phyloP scores from a whole-genome alignment of 2,113 vertebrate species.

The Brachyhypopomus gauderio region DNA sequence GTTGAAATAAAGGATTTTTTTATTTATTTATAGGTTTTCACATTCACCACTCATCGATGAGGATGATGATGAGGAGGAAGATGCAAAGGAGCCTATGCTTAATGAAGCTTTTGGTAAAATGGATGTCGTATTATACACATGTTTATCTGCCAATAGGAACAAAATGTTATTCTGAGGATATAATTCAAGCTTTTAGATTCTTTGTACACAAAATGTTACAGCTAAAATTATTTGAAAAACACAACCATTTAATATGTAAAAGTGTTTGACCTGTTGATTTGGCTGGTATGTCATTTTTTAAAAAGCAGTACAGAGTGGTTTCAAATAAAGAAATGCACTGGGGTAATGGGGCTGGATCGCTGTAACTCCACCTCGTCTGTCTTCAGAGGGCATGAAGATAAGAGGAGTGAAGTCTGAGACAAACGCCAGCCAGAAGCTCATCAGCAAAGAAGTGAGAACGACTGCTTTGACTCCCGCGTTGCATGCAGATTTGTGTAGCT shows the following conservation, averaged over 20 bases:
- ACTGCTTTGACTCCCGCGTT: neutral
- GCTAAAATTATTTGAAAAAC: too few relatives aligned
- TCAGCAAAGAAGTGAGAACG: conserved; percentile 82
- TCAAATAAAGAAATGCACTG: neutral
- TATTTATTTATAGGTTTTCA: conserved; percentile 87
- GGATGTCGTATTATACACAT: neutral
- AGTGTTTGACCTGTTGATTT: too few relatives aligned
- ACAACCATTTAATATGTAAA: too few relatives aligned
- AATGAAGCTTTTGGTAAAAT: conserved; percentile 91
- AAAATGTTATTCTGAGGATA: neutral
- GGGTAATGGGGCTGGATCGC: neutral
- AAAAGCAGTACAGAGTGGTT: neutral
- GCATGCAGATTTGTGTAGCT: neutral
- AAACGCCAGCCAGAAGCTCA: conserved; percentile 62
- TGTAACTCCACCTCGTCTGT: neutral
- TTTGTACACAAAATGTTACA: too few relatives aligned
- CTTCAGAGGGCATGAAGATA: conserved; percentile 82
- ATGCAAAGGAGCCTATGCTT: conserved; percentile 95
- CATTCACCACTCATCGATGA: conserved; percentile 90
- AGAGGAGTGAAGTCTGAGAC: conserved; percentile 76
- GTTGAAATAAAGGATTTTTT: conserved; percentile 5
- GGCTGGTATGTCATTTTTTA: too few relatives aligned
- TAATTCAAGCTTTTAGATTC: too few relatives aligned
- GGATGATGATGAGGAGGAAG: conserved; percentile 86
- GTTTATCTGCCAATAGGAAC: neutral